A percentile compares a stretch with the other conserved stretches of the same genome.
Evolutionary conservation across 2,888 invertebrate species (phyloP).

Genomic region (Odontothrips loti): DNA sequence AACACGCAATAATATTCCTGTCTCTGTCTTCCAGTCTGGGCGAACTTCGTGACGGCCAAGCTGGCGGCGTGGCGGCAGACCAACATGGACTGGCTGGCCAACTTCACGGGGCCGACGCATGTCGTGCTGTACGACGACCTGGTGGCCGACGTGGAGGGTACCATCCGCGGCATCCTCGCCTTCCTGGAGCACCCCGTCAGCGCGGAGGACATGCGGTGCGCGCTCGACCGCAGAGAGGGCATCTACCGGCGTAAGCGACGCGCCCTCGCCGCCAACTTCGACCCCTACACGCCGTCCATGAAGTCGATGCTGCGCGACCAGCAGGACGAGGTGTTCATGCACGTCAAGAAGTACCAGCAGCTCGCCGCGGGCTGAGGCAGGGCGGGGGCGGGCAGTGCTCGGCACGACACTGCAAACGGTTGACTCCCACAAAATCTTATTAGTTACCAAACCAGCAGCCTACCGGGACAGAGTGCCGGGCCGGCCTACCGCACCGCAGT

Average conservation of each 20-base stretch:
- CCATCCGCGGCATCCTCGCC: conserved; percentile 55
- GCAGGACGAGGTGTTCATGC: conserved; percentile 52
- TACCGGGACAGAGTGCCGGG: no score
- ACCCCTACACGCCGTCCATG: conserved; percentile 66
- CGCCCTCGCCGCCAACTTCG: conserved; percentile 55
- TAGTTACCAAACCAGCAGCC: no score
- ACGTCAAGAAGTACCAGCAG: conserved; percentile 45
- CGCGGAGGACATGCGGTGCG: conserved; percentile 53
- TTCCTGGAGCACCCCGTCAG: conserved; percentile 54
- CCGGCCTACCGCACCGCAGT: no score
- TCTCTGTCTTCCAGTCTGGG: conserved; percentile 60
- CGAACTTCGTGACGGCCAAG: conserved; percentile 63
- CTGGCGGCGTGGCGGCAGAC: conserved; percentile 64
- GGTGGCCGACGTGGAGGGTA: conserved; percentile 56
- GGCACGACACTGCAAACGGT: background rate
- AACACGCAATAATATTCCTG: no score
- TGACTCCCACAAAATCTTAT: no score
- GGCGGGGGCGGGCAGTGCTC: background rate
- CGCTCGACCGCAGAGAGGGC: conserved; percentile 60
- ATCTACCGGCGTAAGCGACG: conserved; percentile 68
- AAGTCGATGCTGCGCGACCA: conserved; percentile 49
- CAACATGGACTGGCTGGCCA: conserved; percentile 65
- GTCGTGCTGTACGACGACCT: conserved; percentile 68
- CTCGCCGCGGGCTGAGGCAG: background rate
- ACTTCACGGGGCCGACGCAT: conserved; percentile 63